A percentile compares a stretch with the other conserved stretches of the same genome.
Evolutionary conservation across 2,888 invertebrate genomes (phyloP).

Genomic region (Leptinotarsa haldemani): DNA sequence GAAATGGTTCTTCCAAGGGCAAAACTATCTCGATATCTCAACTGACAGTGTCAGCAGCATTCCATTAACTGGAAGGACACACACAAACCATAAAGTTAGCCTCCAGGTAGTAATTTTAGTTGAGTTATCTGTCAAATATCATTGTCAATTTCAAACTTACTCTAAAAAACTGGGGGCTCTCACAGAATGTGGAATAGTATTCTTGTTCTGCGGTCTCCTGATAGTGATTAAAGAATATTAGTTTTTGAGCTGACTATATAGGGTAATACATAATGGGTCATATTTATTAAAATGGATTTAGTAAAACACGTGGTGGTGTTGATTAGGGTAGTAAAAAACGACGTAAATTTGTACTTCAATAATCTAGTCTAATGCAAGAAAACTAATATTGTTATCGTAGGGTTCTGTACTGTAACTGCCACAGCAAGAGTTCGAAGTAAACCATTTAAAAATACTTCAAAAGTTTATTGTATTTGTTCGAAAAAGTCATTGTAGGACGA

Average conservation of each 20-base stretch:
- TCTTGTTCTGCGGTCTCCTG: conserved; percentile 63
- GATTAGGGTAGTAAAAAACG: no score
- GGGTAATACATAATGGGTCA: neutral
- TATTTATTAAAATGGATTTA: no score
- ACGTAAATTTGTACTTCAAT: no score
- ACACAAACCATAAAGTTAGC: neutral
- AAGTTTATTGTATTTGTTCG: no score
- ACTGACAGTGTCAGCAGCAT: neutral
- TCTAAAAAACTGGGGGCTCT: conserved; percentile 54
- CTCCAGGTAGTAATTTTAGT: neutral
- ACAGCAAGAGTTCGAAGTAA: no score
- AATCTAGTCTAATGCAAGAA: no score
- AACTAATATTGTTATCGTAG: no score
- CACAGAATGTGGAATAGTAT: conserved; percentile 63
- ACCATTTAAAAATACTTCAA: no score
- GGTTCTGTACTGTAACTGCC: no score
- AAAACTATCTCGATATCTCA: neutral
- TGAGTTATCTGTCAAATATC: neutral
- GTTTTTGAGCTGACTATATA: neutral
- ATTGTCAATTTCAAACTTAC: conserved; percentile 50
- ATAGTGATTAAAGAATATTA: conserved; percentile 46
- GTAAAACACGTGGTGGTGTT: no score
- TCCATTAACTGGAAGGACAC: neutral
- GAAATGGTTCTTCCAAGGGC: no score
- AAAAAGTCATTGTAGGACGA: no score